Evolutionary conservation across 2,113 vertebrate species (phyloP).

Genomic region (Calypte anna): DNA sequence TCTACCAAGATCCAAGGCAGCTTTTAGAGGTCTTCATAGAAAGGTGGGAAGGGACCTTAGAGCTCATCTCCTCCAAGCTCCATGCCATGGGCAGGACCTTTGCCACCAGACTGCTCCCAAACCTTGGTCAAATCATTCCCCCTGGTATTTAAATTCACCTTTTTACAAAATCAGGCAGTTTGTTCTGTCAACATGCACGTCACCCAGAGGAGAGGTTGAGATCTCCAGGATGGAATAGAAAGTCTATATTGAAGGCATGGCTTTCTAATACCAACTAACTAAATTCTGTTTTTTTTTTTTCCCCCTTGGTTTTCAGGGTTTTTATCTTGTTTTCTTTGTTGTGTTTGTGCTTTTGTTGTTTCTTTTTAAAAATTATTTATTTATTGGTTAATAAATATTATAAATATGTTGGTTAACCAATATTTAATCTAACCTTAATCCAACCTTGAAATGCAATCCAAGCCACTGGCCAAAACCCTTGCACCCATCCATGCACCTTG

Average conservation of each 20-base stretch:
- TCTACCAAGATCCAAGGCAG: not conserved
- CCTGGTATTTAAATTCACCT: not conserved
- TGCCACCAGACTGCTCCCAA: not conserved
- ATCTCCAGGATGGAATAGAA: not conserved
- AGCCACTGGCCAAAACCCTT: not conserved
- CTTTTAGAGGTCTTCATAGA: not conserved
- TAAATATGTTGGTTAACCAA: no score
- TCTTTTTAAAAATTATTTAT: not conserved
- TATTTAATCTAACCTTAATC: not conserved
- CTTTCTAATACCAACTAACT: not conserved
- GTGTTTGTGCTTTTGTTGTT: no score
- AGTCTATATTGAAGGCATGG: not conserved
- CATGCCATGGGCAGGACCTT: no score
- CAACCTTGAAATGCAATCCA: not conserved
- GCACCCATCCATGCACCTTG: fast-evolving
- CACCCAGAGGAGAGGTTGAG: not conserved
- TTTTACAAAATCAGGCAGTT: not conserved
- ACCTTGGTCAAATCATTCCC: not conserved
- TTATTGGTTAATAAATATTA: no score
- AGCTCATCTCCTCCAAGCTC: no score
- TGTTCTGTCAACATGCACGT: not conserved
- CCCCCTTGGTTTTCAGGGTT: not conserved
- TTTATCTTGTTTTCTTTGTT: fast-evolving
- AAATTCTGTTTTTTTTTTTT: fast-evolving
- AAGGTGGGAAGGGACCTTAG: no score